Percentiles rank a stretch among this genome's conserved stretches.
These are phyloP conservation scores for Epinotia demarniana DNA, from an alignment of 2,888 invertebrate species.

Conservation along the genomic window DNA sequence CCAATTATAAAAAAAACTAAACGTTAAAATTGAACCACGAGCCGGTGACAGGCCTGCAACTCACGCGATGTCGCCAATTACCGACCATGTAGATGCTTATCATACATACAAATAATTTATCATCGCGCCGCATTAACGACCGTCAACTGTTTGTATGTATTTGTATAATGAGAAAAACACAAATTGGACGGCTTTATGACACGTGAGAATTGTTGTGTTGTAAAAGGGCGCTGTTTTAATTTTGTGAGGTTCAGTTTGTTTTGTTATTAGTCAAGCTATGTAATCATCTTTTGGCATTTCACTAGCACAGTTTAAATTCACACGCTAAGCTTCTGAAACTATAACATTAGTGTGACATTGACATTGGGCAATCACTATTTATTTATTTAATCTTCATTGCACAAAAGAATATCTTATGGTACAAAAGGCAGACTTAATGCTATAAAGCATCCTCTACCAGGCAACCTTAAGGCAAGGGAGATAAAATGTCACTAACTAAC, in stretches of 20 bases:
- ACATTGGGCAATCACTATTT: too few relatives aligned
- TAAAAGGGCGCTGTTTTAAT: neutral
- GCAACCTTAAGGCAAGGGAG: too few relatives aligned
- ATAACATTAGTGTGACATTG: too few relatives aligned
- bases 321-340: too few relatives aligned
- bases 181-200: slow-evolving; percentile 38
- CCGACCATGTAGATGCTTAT: slow-evolving; percentile 34
- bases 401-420: too few relatives aligned
- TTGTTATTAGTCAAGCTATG: neutral
- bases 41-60: slow-evolving; percentile 12
- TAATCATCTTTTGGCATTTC: too few relatives aligned
- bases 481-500: too few relatives aligned
- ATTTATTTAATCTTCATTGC: too few relatives aligned
- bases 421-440: too few relatives aligned
- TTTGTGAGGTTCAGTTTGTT: neutral
- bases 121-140: slow-evolving; percentile 46
- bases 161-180: slow-evolving; percentile 31
- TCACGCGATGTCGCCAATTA: slow-evolving; percentile 33
- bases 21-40: slow-evolving; percentile 18
- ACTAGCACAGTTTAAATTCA: too few relatives aligned
- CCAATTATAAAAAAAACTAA: slow-evolving; percentile 17
- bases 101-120: slow-evolving; percentile 50
- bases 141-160: slow-evolving; percentile 37
- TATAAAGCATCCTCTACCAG: too few relatives aligned
- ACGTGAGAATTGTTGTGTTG: neutral